phyloP scores from a whole-genome alignment of 2,113 vertebrate species.

The Sylvietta virens region DNA sequence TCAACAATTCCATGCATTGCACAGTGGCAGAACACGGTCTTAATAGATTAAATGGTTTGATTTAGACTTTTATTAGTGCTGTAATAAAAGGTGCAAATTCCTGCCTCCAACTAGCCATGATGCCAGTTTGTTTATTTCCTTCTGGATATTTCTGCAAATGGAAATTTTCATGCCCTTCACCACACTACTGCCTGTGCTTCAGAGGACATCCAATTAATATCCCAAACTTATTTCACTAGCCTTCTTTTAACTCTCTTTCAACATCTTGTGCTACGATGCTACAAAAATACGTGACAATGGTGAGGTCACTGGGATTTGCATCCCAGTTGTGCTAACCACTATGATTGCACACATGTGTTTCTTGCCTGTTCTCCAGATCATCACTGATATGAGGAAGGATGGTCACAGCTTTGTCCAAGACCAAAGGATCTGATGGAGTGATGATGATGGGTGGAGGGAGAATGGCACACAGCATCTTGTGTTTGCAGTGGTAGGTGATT shows the following conservation, averaged over 20 bases:
- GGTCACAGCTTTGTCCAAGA: neutral
- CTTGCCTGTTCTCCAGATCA: neutral
- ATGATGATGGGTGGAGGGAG: neutral
- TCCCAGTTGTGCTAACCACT: neutral
- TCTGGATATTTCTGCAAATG: neutral
- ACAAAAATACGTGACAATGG: neutral
- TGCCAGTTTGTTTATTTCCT: neutral
- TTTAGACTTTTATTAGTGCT: neutral
- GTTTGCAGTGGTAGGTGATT: neutral
- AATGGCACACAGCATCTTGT: neutral
- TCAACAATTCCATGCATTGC: neutral
- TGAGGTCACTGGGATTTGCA: neutral
- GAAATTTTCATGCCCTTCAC: neutral
- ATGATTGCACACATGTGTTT: neutral
- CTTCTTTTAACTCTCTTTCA: neutral
- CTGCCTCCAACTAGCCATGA: neutral
- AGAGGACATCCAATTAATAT: neutral
- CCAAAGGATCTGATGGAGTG: neutral
- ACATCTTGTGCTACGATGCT: neutral
- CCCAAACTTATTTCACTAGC: neutral
- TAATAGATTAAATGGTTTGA: neutral
- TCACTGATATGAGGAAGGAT: neutral
- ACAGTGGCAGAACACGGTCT: neutral
- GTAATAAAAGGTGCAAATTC: rapidly evolving
- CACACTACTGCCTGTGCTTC: neutral